phyloP scores from a whole-genome alignment of 2,888 invertebrate genomes.

The Drosophila kuntzei region DNA sequence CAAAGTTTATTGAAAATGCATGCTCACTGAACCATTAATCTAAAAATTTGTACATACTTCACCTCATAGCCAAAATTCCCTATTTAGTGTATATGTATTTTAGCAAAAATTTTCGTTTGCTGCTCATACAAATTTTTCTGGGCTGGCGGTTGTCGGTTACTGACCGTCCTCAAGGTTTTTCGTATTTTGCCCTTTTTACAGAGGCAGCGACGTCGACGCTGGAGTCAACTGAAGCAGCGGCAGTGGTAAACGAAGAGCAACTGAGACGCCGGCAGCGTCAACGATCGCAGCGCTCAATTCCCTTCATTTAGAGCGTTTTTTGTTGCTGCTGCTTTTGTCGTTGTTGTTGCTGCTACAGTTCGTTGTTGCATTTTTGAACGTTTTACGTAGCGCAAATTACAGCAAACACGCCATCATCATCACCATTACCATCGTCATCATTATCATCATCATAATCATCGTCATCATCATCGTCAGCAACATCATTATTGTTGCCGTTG shows the following conservation, averaged over 20 bases:
- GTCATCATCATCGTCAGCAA: slow-evolving; percentile 28
- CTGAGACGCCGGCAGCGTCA: slow-evolving; percentile 70
- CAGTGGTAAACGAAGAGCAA: slow-evolving; percentile 39
- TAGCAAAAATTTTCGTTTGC: slow-evolving; percentile 65
- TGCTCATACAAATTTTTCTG: slow-evolving; percentile 80
- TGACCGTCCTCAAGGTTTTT: slow-evolving; percentile 83
- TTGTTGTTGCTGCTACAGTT: slow-evolving; percentile 53
- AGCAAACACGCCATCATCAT: slow-evolving; percentile 83
- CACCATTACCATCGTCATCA: slow-evolving; percentile 58
- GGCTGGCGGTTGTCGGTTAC: slow-evolving; percentile 82
- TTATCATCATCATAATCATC: slow-evolving; percentile 46
- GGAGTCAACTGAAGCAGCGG: slow-evolving; percentile 15
- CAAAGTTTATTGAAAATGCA: no score
- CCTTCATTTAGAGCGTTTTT: slow-evolving; percentile 81
- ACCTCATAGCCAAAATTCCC: not conserved
- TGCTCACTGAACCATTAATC: no score
- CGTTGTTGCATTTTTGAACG: slow-evolving; percentile 80
- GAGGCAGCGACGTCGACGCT: slow-evolving; percentile 39
- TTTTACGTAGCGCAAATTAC: slow-evolving; percentile 84
- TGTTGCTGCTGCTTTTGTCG: slow-evolving; percentile 52
- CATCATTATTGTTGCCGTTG: slow-evolving; percentile 38
- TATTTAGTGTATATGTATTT: slow-evolving; percentile 44
- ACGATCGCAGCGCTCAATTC: slow-evolving; percentile 80
- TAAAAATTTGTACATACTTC: not conserved
- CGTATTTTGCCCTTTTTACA: slow-evolving; percentile 82